These are phyloP conservation scores for Galagoides demidoff DNA, from an alignment of 2,797 vertebrate genomes.

Conservation along the genomic window DNA sequence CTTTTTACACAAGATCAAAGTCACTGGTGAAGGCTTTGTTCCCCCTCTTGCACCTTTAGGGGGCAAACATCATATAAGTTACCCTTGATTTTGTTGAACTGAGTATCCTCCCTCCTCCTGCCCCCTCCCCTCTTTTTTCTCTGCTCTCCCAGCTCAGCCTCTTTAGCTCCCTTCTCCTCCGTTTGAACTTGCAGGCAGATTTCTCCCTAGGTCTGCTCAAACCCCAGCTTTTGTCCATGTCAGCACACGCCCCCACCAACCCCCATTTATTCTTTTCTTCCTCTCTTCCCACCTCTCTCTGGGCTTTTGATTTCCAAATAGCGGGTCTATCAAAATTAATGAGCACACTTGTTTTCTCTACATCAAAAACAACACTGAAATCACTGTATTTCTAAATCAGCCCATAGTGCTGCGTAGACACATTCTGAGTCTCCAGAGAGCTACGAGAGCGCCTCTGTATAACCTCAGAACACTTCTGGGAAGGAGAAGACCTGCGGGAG, in stretches of 20 bases:
- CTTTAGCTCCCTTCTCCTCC: too few relatives aligned
- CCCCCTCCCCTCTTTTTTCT: too few relatives aligned
- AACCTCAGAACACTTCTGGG: background rate
- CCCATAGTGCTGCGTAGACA: accelerated
- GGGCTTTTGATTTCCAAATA: slow-evolving; percentile 45
- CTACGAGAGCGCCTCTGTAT: background rate
- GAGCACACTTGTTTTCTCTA: slow-evolving; percentile 42
- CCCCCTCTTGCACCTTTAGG: background rate
- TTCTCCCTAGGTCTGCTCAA: background rate
- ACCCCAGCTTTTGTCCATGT: background rate
- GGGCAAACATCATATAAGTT: background rate
- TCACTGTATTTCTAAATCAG: background rate
- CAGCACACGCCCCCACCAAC: background rate
- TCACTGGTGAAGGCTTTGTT: background rate
- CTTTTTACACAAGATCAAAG: background rate
- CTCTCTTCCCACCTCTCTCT: background rate
- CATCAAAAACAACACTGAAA: background rate
- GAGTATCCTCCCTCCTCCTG: background rate
- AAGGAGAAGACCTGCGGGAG: background rate
- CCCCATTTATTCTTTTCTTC: background rate
- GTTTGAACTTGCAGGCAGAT: background rate
- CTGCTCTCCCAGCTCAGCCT: too few relatives aligned
- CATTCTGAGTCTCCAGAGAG: background rate
- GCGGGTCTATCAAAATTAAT: slow-evolving; percentile 28
- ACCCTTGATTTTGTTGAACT: background rate